These are phyloP conservation scores for Philhelius pedissequus DNA, from an alignment of 2,888 invertebrate genomes.

Conservation along the genomic window DNA sequence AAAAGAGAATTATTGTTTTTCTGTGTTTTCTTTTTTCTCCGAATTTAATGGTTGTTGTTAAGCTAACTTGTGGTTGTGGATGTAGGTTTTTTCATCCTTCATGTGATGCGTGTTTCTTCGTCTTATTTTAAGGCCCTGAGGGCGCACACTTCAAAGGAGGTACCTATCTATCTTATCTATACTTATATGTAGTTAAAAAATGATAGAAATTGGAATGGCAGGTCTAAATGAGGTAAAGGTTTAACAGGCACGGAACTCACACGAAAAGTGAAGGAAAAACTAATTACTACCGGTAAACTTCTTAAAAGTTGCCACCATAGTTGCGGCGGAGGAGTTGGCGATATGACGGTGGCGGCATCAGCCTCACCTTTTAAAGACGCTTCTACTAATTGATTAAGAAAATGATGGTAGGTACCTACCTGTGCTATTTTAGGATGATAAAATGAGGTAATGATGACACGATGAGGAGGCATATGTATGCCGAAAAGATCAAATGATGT, in stretches of 20 bases:
- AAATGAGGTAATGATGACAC: constrained; percentile 25
- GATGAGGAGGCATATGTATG: too few relatives aligned
- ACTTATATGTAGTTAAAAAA: background rate
- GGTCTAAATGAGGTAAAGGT: constrained; percentile 15
- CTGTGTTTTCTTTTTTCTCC: background rate
- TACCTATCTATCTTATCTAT: background rate
- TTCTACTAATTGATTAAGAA: constrained; percentile 34
- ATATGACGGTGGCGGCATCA: background rate
- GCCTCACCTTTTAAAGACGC: constrained; percentile 32
- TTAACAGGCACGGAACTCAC: constrained; percentile 12
- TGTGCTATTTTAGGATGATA: constrained; percentile 14
- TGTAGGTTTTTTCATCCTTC: background rate
- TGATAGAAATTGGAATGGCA: background rate
- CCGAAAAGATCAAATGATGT: background rate
- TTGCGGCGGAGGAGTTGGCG: constrained; percentile 1
- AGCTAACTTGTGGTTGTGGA: background rate
- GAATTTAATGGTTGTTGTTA: constrained; percentile 7
- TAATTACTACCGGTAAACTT: constrained; percentile 48
- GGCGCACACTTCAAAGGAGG: constrained; percentile 30
- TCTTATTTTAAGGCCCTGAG: background rate
- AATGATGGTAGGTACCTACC: too few relatives aligned
- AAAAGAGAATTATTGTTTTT: background rate
- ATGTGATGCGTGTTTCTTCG: background rate
- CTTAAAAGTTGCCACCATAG: constrained; percentile 40
- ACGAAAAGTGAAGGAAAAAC: constrained; percentile 21